A percentile compares a stretch with the other conserved stretches of the same genome.
These are phyloP conservation scores for Oreocharis arfaki DNA, from an alignment of 2,113 vertebrate genomes.

Conservation along the genomic window DNA sequence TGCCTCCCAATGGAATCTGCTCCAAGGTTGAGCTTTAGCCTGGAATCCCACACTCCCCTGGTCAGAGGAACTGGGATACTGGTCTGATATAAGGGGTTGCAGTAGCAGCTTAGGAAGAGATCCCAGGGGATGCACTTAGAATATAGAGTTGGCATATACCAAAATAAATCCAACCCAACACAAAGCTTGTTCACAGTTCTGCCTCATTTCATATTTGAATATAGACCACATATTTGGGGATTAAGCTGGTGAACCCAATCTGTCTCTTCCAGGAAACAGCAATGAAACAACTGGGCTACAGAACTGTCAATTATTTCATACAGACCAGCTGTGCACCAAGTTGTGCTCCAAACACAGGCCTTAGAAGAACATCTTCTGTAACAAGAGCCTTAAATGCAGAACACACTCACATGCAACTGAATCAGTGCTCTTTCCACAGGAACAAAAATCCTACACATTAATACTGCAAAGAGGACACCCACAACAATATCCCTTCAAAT, in stretches of 20 bases:
- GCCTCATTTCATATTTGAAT: constrained; percentile 45
- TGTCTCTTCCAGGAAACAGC: constrained; percentile 19
- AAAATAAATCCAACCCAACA: constrained; percentile 54
- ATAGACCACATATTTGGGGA: constrained; percentile 52
- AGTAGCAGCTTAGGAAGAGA: neutral
- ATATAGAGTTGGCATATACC: neutral
- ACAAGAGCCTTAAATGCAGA: neutral
- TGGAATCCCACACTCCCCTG: neutral
- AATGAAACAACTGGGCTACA: constrained; percentile 8
- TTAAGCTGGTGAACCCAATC: constrained; percentile 40
- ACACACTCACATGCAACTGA: neutral
- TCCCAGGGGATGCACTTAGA: neutral
- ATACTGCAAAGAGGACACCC: neutral
- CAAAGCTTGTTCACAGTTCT: constrained; percentile 59
- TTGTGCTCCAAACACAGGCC: neutral
- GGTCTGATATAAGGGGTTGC: neutral
- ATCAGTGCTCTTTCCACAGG: neutral
- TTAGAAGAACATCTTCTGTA: neutral
- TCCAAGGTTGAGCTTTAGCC: neutral
- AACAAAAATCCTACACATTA: neutral
- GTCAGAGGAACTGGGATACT: neutral
- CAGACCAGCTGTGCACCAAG: neutral
- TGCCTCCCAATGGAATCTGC: neutral
- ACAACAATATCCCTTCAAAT: neutral
- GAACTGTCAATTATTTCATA: constrained; percentile 22